phyloP scores from a whole-genome alignment of 2,888 invertebrate species.

The Volucella inanis region DNA sequence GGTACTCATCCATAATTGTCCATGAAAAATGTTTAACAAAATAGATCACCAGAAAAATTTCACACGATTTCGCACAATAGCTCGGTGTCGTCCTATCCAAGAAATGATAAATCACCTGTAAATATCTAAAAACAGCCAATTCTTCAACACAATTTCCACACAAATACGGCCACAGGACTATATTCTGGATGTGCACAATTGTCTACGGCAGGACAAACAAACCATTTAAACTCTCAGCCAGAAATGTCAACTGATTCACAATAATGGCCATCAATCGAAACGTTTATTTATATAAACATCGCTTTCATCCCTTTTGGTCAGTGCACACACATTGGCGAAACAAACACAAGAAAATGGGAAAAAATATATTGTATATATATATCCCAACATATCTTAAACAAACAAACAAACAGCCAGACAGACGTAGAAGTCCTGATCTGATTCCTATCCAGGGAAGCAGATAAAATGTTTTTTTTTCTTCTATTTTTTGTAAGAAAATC shows the following conservation, averaged over 20 bases:
- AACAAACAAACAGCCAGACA: constrained; percentile 38
- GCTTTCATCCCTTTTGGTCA: constrained; percentile 66
- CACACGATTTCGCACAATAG: constrained; percentile 52
- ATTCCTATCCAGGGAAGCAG: constrained; percentile 22
- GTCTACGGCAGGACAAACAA: constrained; percentile 9
- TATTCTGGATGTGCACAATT: constrained; percentile 56
- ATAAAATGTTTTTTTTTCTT: constrained; percentile 24
- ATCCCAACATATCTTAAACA: constrained; percentile 21
- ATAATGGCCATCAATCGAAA: constrained; percentile 72
- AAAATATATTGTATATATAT: not conserved
- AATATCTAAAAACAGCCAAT: constrained; percentile 59
- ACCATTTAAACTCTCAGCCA: not conserved
- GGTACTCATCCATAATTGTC: no score
- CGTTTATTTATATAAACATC: constrained; percentile 73
- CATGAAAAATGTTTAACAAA: not conserved
- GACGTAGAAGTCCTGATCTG: constrained; percentile 29
- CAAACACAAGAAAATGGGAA: constrained; percentile 32
- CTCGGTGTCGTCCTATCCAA: not conserved
- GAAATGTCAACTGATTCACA: constrained; percentile 64
- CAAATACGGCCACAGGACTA: constrained; percentile 19
- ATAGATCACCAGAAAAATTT: constrained; percentile 40
- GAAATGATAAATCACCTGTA: constrained; percentile 71
- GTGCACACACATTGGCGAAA: constrained; percentile 41
- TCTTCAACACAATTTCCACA: constrained; percentile 61
- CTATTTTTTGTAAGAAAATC: constrained; percentile 70